Conservation (phyloP, 2,888 invertebrate species). For the Leucoptera coffeella region DNA sequence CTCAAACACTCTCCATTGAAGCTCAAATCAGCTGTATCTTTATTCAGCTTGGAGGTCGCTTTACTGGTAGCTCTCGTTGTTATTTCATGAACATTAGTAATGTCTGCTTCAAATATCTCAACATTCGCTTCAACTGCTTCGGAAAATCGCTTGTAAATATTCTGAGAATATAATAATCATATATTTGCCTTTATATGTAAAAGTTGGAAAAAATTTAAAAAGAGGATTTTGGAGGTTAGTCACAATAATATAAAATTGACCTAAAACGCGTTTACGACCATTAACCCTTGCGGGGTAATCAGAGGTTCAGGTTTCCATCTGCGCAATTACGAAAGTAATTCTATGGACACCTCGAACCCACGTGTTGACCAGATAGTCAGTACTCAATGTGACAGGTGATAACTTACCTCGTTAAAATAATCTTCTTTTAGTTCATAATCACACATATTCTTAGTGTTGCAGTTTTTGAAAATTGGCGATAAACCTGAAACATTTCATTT, state of each 20-base stretch:
- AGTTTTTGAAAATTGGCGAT: conserved; percentile 45
- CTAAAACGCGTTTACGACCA: no score
- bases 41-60: conserved; percentile 16
- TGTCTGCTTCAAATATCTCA: conserved; percentile 24
- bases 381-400: no score
- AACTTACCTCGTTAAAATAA: conserved; percentile 27
- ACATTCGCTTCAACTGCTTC: conserved; percentile 36
- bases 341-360: no score
- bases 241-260: no score
- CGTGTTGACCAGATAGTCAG: no score
- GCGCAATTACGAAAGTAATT: no score
- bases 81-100: conserved; percentile 17
- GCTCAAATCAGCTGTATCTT: conserved; percentile 18
- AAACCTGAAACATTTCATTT: conserved; percentile 30
- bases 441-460: conserved; percentile 12
- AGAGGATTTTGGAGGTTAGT: background rate
- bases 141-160: conserved; percentile 31
- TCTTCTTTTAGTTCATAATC: conserved; percentile 14
- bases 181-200: background rate
- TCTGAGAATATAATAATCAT: conserved; percentile 14
- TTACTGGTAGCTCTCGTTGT: conserved; percentile 17
- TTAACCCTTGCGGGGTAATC: no score
- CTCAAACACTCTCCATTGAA: conserved; percentile 22
- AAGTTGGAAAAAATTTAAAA: background rate
- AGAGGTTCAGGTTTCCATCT: no score